A percentile compares a stretch with the other conserved stretches of the same genome.
phyloP scores from a whole-genome alignment of 1,140 invertebrate genomes.

The Riptortus pedestris region DNA sequence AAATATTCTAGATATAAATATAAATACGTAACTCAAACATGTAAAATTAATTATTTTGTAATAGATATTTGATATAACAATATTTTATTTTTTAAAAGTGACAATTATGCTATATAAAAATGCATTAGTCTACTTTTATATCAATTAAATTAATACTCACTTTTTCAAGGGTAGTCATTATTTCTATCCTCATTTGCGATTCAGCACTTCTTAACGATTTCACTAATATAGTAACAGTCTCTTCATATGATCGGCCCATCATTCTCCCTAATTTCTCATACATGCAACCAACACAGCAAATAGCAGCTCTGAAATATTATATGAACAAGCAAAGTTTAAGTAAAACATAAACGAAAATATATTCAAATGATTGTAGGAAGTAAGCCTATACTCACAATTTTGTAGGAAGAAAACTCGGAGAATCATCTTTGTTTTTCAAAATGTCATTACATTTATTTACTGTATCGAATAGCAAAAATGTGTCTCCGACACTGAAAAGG shows the following conservation, averaged over 20 bases:
- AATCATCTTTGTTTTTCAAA: constrained; percentile 94
- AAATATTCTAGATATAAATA: no score
- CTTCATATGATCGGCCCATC: constrained; percentile 97
- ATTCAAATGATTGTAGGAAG: constrained; percentile 7
- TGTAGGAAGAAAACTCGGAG: constrained; percentile 82
- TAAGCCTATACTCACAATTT: constrained; percentile 77
- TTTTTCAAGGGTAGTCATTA: constrained; percentile 92
- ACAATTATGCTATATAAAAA: no score
- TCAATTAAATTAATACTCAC: constrained; percentile 35
- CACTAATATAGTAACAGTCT: constrained; percentile 86
- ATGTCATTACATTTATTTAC: constrained; percentile 98
- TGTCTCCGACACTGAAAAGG: constrained; percentile 93
- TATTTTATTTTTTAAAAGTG: no score
- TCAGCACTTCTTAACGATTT: constrained; percentile 88
- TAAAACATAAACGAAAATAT: constrained; percentile 29
- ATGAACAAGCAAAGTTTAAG: no score
- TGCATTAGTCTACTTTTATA: no score
- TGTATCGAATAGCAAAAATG: constrained; percentile 91
- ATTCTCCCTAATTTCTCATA: constrained; percentile 95
- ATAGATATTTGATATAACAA: no score
- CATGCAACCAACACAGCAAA: constrained; percentile 91
- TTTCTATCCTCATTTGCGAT: constrained; percentile 90
- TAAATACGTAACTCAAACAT: no score
- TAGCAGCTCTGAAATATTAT: constrained; percentile 75
- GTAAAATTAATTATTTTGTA: no score